Evolutionary conservation across 2,888 invertebrate genomes (phyloP), one percentile per base, ranked within the genome.

Genomic region (Cylindroiulus punctatus): DNA sequence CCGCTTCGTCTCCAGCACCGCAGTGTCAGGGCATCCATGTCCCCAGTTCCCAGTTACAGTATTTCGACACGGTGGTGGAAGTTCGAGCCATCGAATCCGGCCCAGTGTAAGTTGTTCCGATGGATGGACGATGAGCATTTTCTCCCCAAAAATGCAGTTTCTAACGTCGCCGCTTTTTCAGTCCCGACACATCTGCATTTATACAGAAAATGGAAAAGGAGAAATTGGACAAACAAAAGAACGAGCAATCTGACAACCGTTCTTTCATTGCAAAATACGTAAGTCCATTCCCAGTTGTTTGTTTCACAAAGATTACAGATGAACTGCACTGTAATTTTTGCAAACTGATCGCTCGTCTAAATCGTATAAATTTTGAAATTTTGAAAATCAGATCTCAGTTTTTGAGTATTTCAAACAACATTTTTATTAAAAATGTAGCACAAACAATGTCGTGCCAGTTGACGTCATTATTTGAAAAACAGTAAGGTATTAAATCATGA

Each of bases 251-350:
- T 42, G 99, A 99, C 90, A 98, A 97, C 91, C 93, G 98, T 90
- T 97, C 98, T 84, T 98, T 99, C 92, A 93, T 99, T 89, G 96
- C 96, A 3, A 99, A 98, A 98, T 99, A 99, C 93, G 98, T 98
- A 93, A 95, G 97, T 85, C 26, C 36, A 26, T 81, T 19, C 19
- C 12, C 36, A n/a, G 10, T 12, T 47, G 47, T 14, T 47, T 3
- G 47, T 7, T 12, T 14, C 14, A 47, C 47, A 47, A 47, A 47
- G 3, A 47, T 47, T 84, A 10, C 47, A 44, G 44, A 44, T 44
- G 17, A 12, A 12, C 12, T 44, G 10, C 44, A 1, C 44, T 14
- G 10, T 12, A 17, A 10, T 44, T 1, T 44, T 44, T 44, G 14
- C 44, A 44, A 44, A 44, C 44, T 17, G 17, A 44, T 44, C 17